Evolutionary conservation across 2,888 invertebrate species (phyloP).

Genomic region (Stomorhina lunata): DNA sequence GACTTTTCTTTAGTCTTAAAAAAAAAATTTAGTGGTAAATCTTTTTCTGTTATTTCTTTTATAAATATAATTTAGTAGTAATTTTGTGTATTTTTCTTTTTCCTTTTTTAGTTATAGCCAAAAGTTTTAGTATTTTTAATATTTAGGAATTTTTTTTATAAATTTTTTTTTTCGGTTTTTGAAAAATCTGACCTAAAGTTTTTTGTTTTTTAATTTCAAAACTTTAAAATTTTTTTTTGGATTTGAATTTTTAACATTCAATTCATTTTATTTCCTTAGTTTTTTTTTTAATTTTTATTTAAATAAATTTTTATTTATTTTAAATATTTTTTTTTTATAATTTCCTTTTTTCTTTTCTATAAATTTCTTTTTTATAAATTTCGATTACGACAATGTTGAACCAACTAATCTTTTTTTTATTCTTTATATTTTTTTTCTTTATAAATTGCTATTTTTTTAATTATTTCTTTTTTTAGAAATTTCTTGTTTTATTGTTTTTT

Average conservation of each 20-base stretch:
- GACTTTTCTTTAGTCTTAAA: constrained; percentile 42
- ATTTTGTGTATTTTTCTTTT: constrained; percentile 44
- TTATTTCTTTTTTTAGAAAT: constrained; percentile 18
- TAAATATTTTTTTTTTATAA: constrained; percentile 26
- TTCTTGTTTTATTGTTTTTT: constrained; percentile 25
- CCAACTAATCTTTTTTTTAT: constrained; percentile 69
- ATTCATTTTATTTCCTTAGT: constrained; percentile 6
- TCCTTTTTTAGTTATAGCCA: constrained; percentile 54
- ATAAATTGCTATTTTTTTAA: constrained; percentile 58
- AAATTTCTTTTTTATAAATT: constrained; percentile 58
- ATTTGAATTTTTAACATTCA: neutral
- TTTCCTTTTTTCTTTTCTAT: neutral
- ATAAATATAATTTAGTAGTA: constrained; percentile 61
- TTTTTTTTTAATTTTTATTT: constrained; percentile 38
- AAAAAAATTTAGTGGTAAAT: constrained; percentile 54
- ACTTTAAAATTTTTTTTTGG: constrained; percentile 40
- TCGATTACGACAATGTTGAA: constrained; percentile 71
- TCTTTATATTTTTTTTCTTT: constrained; percentile 52
- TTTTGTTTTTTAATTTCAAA: constrained; percentile 35
- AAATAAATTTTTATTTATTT: neutral
- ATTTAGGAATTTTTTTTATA: constrained; percentile 27
- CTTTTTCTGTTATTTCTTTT: neutral
- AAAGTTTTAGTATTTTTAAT: constrained; percentile 56
- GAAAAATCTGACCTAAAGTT: constrained; percentile 57
- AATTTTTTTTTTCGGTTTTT: constrained; percentile 30